phyloP scores from a whole-genome alignment of 2,113 vertebrate species.

The Dasyornis broadbenti region DNA sequence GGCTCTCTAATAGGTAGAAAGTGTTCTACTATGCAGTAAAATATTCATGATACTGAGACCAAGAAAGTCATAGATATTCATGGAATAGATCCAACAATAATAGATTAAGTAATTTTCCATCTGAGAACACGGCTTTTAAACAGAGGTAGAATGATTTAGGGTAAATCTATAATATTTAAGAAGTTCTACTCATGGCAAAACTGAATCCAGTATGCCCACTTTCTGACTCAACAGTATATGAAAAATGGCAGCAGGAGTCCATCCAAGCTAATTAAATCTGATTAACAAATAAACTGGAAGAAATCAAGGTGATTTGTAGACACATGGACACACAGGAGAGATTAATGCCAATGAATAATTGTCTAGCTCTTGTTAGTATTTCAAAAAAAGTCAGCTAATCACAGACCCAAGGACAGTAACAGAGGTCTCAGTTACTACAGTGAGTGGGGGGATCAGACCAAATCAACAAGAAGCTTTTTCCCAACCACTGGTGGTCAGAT shows the following conservation, averaged over 20 bases:
- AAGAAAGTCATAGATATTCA: slow-evolving; percentile 37
- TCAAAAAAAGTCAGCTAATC: not conserved
- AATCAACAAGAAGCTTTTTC: not conserved
- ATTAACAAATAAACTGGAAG: not conserved
- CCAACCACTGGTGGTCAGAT: too few species aligned
- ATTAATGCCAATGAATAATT: not conserved
- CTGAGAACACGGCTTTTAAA: not conserved
- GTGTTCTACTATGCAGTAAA: slow-evolving; percentile 22
- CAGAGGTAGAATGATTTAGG: not conserved
- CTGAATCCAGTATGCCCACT: not conserved
- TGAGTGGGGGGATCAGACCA: not conserved
- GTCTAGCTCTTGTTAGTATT: not conserved
- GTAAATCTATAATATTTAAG: not conserved
- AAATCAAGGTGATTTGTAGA: not conserved
- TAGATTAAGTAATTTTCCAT: slow-evolving; percentile 34
- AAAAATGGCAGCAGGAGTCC: not conserved
- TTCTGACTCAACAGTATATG: not conserved
- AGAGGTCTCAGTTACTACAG: not conserved
- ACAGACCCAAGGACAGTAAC: not conserved
- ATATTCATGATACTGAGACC: slow-evolving; percentile 29
- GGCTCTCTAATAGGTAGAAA: not conserved
- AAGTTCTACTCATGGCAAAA: not conserved
- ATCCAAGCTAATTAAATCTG: not conserved
- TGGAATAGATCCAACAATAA: slow-evolving; percentile 44
- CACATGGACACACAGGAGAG: not conserved